phyloP scores from a whole-genome alignment of 2,888 invertebrate species.

The Chrysolina haemoptera region DNA sequence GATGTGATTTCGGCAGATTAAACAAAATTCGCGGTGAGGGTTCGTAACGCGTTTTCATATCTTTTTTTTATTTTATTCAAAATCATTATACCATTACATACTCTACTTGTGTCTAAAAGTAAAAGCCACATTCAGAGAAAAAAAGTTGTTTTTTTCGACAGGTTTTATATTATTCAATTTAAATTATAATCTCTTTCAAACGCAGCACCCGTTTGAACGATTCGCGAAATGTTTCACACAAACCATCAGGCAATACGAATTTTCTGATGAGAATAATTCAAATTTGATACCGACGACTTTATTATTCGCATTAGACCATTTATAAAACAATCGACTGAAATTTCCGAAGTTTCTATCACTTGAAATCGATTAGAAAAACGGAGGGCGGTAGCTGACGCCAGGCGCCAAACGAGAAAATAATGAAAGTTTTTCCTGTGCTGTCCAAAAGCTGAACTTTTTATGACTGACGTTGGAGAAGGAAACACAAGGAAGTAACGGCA shows the following conservation, averaged over 20 bases:
- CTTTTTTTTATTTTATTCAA: no score
- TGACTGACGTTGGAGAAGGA: slow-evolving; percentile 31
- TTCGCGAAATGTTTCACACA: neutral
- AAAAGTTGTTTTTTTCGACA: no score
- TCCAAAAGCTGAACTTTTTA: slow-evolving; percentile 39
- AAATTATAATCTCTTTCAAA: no score
- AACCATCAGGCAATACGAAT: neutral
- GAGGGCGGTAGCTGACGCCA: slow-evolving; percentile 25
- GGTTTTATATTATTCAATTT: no score
- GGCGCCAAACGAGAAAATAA: slow-evolving; percentile 38
- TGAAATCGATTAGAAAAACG: slow-evolving; percentile 26
- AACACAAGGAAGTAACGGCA: slow-evolving; percentile 26
- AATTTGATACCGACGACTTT: slow-evolving; percentile 26
- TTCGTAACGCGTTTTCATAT: no score
- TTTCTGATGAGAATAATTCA: slow-evolving; percentile 22
- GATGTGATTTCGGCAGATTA: no score
- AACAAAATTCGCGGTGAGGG: no score
- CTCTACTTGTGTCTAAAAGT: no score
- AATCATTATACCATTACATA: no score
- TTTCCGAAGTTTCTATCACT: slow-evolving; percentile 39
- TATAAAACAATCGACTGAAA: slow-evolving; percentile 38
- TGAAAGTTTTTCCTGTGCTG: slow-evolving; percentile 36
- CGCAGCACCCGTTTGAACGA: neutral
- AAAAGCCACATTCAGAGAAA: no score
- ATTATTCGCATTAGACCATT: slow-evolving; percentile 32